Evolutionary conservation across 2,888 invertebrate species (phyloP), one percentile per base, ranked within the genome.

Genomic region (Tetropium fuscum): DNA sequence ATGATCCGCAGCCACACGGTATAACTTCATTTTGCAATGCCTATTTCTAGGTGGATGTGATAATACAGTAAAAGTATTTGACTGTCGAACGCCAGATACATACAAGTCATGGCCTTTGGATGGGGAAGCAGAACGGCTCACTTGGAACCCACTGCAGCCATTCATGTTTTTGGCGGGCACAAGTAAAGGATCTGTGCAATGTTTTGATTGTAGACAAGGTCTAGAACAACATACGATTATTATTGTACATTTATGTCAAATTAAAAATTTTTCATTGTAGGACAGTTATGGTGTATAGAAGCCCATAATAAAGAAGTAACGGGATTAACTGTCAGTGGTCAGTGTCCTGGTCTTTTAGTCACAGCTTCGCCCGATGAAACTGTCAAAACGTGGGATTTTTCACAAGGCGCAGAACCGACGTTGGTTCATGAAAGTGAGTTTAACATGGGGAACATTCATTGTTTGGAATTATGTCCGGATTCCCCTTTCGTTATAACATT

Each of bases 261-360:
- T 19, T 1, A 40, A 40, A 10, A 5, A n/a, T 8, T 7, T 34
- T 38, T 58, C 53, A 13, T 66, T 64, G 16, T 55, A 78, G 78
- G 80, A 8, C 68, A 74, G 61, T 43, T 81, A 20, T 81, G 81
- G 80, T 66, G 73, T 3, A 49, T 74, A 2, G 48, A 74, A 40
- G 94, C 93, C 0, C 97, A 97, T 77, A 86, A 87, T 43, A 89
- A 92, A 72, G 94, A 95, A 84, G 89, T 95, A 16, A 94, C 95
- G 66, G 95, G 93, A 72, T 83, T 95, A 22, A 86, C 88, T 56
- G 82, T 94, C 43, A 94, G 93, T 77, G 83, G 86, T 0, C 84
- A 86, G 53, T 88, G 92, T 58, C 89, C 90, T 0, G 92, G 92
- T 2, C 82, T 94, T 43, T 82, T 97, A 75, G 85, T 94, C 1